These are phyloP conservation scores for Drosophila micromelanica DNA, from an alignment of 1,140 invertebrate species.

Conservation along the genomic window DNA sequence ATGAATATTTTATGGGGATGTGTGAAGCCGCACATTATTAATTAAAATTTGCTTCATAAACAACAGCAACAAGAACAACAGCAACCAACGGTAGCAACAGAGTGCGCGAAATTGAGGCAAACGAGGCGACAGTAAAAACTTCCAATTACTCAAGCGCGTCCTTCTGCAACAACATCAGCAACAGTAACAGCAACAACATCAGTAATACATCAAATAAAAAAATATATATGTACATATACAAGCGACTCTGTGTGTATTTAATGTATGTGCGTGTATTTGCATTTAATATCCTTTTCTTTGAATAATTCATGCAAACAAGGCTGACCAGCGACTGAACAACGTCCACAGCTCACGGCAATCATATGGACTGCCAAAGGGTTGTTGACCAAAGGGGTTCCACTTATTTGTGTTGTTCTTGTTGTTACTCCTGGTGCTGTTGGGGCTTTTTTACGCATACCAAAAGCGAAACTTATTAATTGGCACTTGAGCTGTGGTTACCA, in stretches of 20 bases:
- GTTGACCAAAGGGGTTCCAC: conserved; percentile 31
- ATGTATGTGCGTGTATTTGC: conserved; percentile 57
- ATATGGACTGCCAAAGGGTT: conserved; percentile 53
- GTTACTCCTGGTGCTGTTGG: conserved; percentile 18
- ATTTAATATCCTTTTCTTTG: conserved; percentile 81
- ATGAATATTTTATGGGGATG: conserved; percentile 73
- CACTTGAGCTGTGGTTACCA: conserved; percentile 73
- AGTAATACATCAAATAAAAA: conserved; percentile 32
- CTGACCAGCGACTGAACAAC: conserved; percentile 59
- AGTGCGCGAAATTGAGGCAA: conserved; percentile 69
- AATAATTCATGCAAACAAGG: conserved; percentile 69
- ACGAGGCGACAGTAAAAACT: conserved; percentile 80
- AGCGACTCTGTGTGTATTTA: conserved; percentile 17
- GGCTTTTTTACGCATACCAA: conserved; percentile 58
- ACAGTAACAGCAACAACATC: conserved; percentile 25
- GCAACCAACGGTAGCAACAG: conserved; percentile 12
- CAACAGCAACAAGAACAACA: conserved; percentile 36
- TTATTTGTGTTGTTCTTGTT: conserved; percentile 26
- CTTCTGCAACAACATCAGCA: conserved; percentile 25
- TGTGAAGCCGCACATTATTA: conserved; percentile 80
- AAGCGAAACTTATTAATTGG: conserved; percentile 80
- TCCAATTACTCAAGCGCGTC: conserved; percentile 75
- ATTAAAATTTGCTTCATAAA: conserved; percentile 79
- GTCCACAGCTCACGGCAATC: conserved; percentile 58
- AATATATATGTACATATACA: conserved; percentile 11